phyloP scores from a whole-genome alignment of 2,888 invertebrate genomes.

The Exocentrus adspersus region DNA sequence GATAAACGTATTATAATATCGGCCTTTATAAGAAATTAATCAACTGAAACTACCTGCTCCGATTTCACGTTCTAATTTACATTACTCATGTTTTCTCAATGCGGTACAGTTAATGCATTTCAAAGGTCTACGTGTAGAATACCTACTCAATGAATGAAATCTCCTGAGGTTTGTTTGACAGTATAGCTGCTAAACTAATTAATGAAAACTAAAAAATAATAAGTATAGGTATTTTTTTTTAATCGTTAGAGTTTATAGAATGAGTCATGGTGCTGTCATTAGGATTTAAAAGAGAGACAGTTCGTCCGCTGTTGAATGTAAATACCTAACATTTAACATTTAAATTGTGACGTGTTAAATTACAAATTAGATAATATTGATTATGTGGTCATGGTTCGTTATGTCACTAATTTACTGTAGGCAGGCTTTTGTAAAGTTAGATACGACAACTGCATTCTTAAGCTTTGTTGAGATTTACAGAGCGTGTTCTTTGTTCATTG shows the following conservation, averaged over 20 bases:
- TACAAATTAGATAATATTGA: conserved; percentile 10
- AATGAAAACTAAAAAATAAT: neutral
- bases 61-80: neutral
- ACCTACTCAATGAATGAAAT: neutral
- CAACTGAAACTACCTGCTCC: neutral
- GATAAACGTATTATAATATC: neutral
- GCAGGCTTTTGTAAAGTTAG: neutral
- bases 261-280: conserved; percentile 10
- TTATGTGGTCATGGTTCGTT: conserved; percentile 1
- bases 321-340: conserved; percentile 3
- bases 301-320: neutral
- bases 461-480: neutral
- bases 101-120: neutral
- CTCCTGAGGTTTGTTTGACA: neutral
- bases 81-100: neutral
- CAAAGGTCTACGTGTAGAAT: neutral
- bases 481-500: too few species aligned
- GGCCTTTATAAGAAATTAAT: neutral
- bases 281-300: neutral
- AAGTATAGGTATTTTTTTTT: too few species aligned
- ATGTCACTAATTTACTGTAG: conserved; percentile 2
- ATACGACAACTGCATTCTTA: neutral
- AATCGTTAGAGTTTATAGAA: neutral
- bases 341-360: conserved; percentile 8
- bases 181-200: neutral